phyloP scores from a whole-genome alignment of 2,797 vertebrate genomes.

The Stomatorhinus walkeri region DNA sequence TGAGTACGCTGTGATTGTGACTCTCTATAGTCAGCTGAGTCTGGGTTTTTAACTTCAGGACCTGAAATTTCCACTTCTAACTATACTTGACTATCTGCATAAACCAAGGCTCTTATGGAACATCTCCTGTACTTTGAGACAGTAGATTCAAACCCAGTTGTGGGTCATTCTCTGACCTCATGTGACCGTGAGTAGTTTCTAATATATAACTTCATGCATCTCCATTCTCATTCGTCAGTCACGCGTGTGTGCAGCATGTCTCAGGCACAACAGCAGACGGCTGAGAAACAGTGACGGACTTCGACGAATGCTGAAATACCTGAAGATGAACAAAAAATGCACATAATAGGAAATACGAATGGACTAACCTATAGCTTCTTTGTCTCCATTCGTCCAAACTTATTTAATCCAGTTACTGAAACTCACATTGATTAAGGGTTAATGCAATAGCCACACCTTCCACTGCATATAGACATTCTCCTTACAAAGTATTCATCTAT shows the following conservation, averaged over 20 bases:
- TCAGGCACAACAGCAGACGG: background rate
- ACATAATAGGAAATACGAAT: background rate
- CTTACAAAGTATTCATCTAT: background rate
- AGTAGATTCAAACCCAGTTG: conserved; percentile 12
- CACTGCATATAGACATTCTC: conserved; percentile 3
- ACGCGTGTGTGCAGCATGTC: background rate
- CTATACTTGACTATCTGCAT: conserved; percentile 1
- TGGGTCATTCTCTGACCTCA: background rate
- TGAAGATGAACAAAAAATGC: background rate
- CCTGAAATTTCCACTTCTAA: background rate
- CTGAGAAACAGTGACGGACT: background rate
- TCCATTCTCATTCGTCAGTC: conserved; percentile 12
- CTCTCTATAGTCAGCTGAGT: background rate
- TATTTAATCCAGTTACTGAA: background rate
- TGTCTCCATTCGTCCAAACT: background rate
- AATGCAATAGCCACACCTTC: background rate
- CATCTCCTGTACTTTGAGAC: conserved; percentile 10
- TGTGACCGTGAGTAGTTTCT: background rate
- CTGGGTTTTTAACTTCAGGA: background rate
- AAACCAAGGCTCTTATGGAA: background rate
- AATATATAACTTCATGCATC: background rate
- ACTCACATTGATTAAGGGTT: background rate
- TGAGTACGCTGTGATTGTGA: background rate
- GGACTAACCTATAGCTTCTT: background rate
- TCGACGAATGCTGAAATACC: background rate